Conservation (phyloP, 2,888 invertebrate species). For the Linnaemya vulpina region DNA sequence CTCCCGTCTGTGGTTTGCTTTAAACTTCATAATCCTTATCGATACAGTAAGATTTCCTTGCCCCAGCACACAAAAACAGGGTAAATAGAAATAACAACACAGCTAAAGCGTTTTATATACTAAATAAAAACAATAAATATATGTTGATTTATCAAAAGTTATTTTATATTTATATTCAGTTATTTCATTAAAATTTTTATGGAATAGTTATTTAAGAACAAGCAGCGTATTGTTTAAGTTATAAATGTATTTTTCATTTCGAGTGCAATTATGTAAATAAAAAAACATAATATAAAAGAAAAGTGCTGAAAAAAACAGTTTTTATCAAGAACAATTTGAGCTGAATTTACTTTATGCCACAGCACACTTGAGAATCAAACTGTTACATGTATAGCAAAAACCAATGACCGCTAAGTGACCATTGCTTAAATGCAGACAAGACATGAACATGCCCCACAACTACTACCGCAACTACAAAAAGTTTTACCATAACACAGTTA, state of each 20-base stretch:
- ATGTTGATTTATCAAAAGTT: not conserved
- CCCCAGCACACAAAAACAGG: too few species aligned
- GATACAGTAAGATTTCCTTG: too few species aligned
- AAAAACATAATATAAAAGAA: not conserved
- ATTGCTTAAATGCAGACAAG: conserved; percentile 72
- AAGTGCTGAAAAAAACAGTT: conserved; percentile 6
- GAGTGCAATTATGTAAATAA: conserved; percentile 49
- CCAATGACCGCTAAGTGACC: conserved; percentile 75
- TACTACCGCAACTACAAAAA: conserved; percentile 18
- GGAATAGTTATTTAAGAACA: not conserved
- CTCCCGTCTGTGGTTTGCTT: too few species aligned
- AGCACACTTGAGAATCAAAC: conserved; percentile 61
- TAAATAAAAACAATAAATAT: not conserved
- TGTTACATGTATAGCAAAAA: conserved; percentile 61
- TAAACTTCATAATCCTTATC: too few species aligned
- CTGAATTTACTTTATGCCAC: conserved; percentile 43
- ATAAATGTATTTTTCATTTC: conserved; percentile 47
- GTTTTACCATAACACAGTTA: conserved; percentile 14
- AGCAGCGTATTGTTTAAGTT: conserved; percentile 36
- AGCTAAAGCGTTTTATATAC: not conserved
- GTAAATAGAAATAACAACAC: not conserved
- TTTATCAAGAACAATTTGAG: conserved; percentile 53
- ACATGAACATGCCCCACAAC: conserved; percentile 49
- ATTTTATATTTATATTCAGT: conserved; percentile 14
- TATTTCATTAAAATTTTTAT: conserved; percentile 20